Conservation (phyloP, 1,140 invertebrate genomes). For the Neotoxoptera formosana region DNA sequence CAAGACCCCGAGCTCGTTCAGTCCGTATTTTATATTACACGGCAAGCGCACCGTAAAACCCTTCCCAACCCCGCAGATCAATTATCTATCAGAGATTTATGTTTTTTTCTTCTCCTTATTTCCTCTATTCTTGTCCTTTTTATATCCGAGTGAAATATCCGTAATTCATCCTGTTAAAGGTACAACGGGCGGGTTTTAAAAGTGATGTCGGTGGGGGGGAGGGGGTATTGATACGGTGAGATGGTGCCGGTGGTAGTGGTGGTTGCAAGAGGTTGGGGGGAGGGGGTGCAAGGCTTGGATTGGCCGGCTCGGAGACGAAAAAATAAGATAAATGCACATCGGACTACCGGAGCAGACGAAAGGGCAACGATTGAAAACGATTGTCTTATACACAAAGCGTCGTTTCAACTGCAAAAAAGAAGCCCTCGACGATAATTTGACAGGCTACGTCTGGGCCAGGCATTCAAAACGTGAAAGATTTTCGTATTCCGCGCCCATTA, state of each 20-base stretch:
- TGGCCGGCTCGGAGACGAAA: background rate
- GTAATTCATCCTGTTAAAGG: slow-evolving; percentile 34
- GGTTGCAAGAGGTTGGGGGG: background rate
- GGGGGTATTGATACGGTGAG: no score
- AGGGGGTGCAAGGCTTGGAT: background rate
- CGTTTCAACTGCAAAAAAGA: slow-evolving; percentile 30
- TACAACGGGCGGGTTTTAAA: background rate
- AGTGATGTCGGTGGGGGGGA: background rate
- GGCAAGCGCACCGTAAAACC: slow-evolving; percentile 2
- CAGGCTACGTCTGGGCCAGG: slow-evolving; percentile 45
- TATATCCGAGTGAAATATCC: slow-evolving; percentile 12
- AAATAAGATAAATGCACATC: slow-evolving; percentile 49
- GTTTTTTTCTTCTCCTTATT: slow-evolving; percentile 19
- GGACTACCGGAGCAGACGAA: background rate
- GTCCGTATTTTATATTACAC: slow-evolving; percentile 38
- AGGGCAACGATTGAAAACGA: slow-evolving; percentile 47
- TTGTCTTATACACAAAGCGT: slow-evolving; percentile 30
- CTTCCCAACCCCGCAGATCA: slow-evolving; percentile 14
- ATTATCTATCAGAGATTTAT: slow-evolving; percentile 37
- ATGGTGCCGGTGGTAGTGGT: background rate
- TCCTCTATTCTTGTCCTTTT: background rate
- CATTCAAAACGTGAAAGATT: slow-evolving; percentile 42
- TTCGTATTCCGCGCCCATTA: slow-evolving; percentile 43
- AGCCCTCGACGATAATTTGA: slow-evolving; percentile 44
- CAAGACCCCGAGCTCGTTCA: slow-evolving; percentile 4